Evolutionary conservation across 1,140 invertebrate genomes (phyloP), one percentile per base, ranked within the genome.

Genomic region (Theocolax elegans): DNA sequence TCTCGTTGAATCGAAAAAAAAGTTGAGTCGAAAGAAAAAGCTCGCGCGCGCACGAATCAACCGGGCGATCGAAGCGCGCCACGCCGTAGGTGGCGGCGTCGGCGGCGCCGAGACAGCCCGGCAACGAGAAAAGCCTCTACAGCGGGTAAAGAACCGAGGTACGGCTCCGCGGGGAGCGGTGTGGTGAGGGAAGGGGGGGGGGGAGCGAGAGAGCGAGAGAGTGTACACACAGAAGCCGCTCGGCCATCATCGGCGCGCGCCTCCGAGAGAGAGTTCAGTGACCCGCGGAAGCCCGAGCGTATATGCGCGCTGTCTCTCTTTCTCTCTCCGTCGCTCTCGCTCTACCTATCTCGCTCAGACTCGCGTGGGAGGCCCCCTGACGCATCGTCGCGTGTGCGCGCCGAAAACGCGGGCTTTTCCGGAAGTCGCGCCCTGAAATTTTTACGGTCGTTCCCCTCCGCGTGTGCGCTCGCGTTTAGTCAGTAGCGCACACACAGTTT

Each of bases 221-320:
- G 59, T 44, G 53, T 38, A 58, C 60, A 38, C 31, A 35, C 49
- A 67, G 53, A 49, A 44, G 56, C 48, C 54, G 42, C 21, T 27
- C 29, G 44, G 44, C 19, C 19, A 51, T 15, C 40, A 35, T 38
- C 23, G 51, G 27, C 27, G n/a, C 56, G 56, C 40, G 23, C 51
- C 3, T 21, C 1, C 12, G 6, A 56, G n/a, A 3, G 21, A 56
- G n/a, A 29, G 48, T 29, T 53, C 53, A 42, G 35, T 44, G 48
- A 56, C 53, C 64, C 15, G 13, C 27, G 59, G 42, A 62, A 62
- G 59, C 59, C 42, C 29, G 17, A 56, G 31, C 53, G 53, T n/a
- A n/a, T n/a, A n/a, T 31, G 17, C 31, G 9, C 53, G 15, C 15
- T 15, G 6, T 44, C 4, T 17, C 21, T 15, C 49, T 13, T 23